Conservation (phyloP, 2,113 vertebrate species). For the Pseudolaguvia tuberculata region DNA sequence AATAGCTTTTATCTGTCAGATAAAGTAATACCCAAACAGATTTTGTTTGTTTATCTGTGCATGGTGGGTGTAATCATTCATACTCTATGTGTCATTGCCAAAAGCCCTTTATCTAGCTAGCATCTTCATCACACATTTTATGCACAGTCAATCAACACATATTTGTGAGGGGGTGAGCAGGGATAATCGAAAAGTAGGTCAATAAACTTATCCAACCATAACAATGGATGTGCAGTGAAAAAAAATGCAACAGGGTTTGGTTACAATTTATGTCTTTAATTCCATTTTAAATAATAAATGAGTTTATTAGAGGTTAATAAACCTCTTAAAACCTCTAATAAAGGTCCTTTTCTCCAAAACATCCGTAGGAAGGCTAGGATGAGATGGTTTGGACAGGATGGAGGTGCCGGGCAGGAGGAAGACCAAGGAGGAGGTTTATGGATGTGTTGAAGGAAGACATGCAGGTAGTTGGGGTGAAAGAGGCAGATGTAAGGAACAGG, state of each 20-base stretch:
- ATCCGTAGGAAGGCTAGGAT: too few relatives aligned
- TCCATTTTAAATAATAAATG: not conserved
- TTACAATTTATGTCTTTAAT: not conserved
- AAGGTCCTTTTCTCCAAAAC: too few relatives aligned
- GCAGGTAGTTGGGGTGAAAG: too few relatives aligned
- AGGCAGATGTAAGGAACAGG: too few relatives aligned
- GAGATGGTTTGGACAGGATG: too few relatives aligned
- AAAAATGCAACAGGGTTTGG: not conserved
- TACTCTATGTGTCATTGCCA: slow-evolving; percentile 17
- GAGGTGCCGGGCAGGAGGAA: too few relatives aligned
- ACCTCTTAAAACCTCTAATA: too few relatives aligned
- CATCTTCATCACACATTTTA: slow-evolving; percentile 20
- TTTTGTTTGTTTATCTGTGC: slow-evolving; percentile 23
- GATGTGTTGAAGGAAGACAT: too few relatives aligned
- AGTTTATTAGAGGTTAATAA: too few relatives aligned
- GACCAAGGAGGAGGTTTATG: too few relatives aligned
- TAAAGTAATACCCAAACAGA: slow-evolving; percentile 7
- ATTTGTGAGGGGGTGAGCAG: slow-evolving; percentile 11
- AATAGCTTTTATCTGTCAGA: too few relatives aligned
- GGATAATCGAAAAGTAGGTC: slow-evolving; percentile 4
- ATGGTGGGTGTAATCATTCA: slow-evolving; percentile 25
- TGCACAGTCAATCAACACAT: slow-evolving; percentile 24
- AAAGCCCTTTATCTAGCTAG: not conserved
- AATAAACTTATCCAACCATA: not conserved
- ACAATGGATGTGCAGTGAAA: not conserved